These are phyloP conservation scores for Numida meleagris DNA, from an alignment of 2,113 vertebrate genomes.

Conservation along the genomic window DNA sequence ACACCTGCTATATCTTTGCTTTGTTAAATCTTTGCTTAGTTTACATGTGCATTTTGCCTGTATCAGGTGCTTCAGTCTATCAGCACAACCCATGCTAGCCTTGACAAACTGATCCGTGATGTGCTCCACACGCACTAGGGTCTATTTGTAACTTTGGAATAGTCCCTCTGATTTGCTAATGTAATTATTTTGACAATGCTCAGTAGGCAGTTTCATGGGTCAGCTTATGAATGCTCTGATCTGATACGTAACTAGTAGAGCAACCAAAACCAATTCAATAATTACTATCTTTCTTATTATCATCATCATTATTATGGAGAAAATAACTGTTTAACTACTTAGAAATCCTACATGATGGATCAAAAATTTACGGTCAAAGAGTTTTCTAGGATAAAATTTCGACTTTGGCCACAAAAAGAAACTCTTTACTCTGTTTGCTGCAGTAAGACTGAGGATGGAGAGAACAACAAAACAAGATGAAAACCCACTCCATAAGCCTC, in stretches of 20 bases:
- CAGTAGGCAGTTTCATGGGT: background rate
- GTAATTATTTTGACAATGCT: background rate
- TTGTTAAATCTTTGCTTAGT: background rate
- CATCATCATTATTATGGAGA: background rate
- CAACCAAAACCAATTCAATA: background rate
- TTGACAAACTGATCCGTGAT: background rate
- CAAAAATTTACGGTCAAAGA: background rate
- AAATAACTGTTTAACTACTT: too few species aligned
- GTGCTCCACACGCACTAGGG: fast-evolving
- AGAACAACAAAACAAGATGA: background rate
- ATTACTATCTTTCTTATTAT: background rate
- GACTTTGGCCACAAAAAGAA: background rate
- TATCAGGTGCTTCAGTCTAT: background rate
- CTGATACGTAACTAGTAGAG: background rate
- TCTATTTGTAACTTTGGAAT: background rate
- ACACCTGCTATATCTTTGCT: background rate
- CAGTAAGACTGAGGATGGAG: background rate
- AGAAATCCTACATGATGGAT: background rate
- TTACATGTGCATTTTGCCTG: background rate
- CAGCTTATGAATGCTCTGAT: background rate
- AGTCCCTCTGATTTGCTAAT: background rate
- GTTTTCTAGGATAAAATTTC: background rate
- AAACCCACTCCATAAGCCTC: background rate
- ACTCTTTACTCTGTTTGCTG: background rate
- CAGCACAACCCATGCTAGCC: background rate